phyloP scores from a whole-genome alignment of 2,113 vertebrate species.

The Hypocryptadius cinnamomeus region DNA sequence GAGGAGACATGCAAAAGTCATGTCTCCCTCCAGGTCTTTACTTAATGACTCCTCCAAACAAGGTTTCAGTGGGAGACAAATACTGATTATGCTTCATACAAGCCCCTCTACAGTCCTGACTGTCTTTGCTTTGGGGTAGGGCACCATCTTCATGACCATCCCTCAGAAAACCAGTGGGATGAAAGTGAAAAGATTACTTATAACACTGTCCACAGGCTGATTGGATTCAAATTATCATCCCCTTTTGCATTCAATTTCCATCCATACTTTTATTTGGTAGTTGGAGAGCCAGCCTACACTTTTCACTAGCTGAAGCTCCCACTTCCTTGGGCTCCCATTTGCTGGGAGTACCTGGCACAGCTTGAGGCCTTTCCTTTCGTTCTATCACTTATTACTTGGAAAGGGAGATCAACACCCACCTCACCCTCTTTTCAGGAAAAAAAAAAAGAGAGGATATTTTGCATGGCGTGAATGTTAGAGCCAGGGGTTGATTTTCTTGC shows the following conservation, averaged over 20 bases:
- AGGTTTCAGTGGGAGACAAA: not conserved
- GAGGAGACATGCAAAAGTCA: not conserved
- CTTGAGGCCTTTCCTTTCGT: not conserved
- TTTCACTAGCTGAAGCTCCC: not conserved
- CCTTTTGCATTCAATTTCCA: not conserved
- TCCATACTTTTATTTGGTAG: not conserved
- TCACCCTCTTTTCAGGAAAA: not conserved
- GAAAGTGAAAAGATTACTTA: not conserved
- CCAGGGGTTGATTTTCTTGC: not conserved
- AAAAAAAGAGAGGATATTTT: not conserved
- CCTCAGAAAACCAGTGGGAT: not conserved
- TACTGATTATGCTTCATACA: not conserved
- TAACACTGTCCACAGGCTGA: not conserved
- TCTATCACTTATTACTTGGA: not conserved
- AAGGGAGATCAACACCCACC: not conserved
- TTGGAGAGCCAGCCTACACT: not conserved
- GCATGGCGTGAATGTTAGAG: not conserved
- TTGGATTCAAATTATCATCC: not conserved
- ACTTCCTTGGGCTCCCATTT: not conserved
- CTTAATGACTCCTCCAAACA: not conserved
- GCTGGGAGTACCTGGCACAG: not conserved
- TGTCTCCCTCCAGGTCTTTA: not conserved
- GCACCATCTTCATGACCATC: not conserved
- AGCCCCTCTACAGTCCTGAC: not conserved
- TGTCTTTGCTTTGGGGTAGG: not conserved